phyloP scores from a whole-genome alignment of 2,797 vertebrate species.

The Halcyon leucocephala region DNA sequence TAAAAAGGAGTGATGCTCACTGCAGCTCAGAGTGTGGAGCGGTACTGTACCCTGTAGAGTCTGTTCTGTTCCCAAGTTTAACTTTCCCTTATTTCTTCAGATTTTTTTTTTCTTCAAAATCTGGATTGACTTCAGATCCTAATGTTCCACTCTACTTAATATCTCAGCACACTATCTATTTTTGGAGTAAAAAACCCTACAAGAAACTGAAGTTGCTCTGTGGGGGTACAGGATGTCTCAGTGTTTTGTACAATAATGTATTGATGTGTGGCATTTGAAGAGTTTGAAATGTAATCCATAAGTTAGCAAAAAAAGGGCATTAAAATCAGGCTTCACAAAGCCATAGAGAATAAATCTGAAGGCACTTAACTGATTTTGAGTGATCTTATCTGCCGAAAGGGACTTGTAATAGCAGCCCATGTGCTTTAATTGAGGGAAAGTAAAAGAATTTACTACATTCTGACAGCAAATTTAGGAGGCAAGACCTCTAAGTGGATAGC shows the following conservation, averaged over 20 bases:
- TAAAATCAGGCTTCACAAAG: constrained; percentile 6
- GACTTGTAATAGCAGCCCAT: background rate
- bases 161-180: background rate
- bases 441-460: background rate
- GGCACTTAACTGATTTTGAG: background rate
- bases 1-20: background rate
- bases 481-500: background rate
- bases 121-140: constrained; percentile 22
- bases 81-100: background rate
- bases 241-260: background rate
- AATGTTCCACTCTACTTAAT: background rate
- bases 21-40: background rate
- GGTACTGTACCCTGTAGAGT: background rate
- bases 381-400: background rate
- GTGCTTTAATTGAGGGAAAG: background rate
- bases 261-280: background rate
- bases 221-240: background rate
- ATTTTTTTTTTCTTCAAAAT: background rate
- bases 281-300: background rate
- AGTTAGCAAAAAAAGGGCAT: background rate
- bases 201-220: constrained; percentile 12
- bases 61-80: background rate
- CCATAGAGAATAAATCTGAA: background rate
- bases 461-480: background rate
- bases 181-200: background rate